Conservation (phyloP, 2,113 vertebrate species). For the Heteronetta atricapilla region DNA sequence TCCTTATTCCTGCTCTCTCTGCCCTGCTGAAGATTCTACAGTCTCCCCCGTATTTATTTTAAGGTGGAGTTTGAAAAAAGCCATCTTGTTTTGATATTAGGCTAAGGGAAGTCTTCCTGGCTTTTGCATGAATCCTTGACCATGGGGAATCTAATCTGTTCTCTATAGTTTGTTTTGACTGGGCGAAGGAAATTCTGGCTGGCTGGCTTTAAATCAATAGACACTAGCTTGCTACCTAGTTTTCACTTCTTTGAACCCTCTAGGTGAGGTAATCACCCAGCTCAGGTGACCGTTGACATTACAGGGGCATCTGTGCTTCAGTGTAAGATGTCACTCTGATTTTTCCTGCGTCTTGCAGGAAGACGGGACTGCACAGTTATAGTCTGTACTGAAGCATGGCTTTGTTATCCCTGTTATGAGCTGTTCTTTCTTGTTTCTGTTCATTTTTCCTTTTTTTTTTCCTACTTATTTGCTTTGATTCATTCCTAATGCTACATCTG, state of each 20-base stretch:
- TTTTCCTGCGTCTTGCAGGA: background rate
- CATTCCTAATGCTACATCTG: background rate
- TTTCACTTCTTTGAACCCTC: background rate
- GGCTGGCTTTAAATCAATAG: background rate
- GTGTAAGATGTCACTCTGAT: fast-evolving
- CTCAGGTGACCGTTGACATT: background rate
- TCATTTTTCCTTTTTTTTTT: background rate
- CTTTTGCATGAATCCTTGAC: background rate
- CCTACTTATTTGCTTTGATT: background rate
- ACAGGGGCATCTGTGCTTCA: fast-evolving
- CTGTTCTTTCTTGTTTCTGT: background rate
- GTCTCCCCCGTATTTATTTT: background rate
- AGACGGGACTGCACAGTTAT: background rate
- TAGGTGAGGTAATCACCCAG: background rate
- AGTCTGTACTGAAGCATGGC: background rate
- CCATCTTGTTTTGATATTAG: background rate
- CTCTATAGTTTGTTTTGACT: background rate
- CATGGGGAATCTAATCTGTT: background rate
- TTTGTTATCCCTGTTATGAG: background rate
- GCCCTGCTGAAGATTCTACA: background rate
- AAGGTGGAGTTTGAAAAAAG: background rate
- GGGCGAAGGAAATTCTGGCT: background rate
- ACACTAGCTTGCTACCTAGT: background rate
- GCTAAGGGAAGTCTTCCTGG: background rate
- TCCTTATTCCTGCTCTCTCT: background rate